Conservation (phyloP, 2,888 invertebrate species). For the Leptopilina drosophilae region DNA sequence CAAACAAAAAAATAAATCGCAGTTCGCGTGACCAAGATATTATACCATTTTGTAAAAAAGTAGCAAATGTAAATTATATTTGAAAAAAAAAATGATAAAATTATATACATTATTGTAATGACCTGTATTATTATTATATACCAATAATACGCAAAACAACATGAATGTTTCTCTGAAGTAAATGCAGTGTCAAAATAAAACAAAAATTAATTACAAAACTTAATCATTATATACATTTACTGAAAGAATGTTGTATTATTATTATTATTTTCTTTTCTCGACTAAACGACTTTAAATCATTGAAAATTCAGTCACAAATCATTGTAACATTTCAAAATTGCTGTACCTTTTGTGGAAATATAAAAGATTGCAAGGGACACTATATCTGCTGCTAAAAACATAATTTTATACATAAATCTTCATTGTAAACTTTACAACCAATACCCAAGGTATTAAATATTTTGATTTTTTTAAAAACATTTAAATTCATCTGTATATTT, state of each 20-base stretch:
- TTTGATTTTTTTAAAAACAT: too few species aligned
- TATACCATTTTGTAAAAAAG: neutral
- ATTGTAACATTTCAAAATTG: too few species aligned
- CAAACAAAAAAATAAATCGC: neutral
- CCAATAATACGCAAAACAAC: neutral
- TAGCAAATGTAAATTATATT: neutral
- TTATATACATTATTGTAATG: neutral
- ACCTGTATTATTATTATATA: neutral
- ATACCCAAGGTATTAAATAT: too few species aligned
- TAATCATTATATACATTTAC: neutral
- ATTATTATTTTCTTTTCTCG: too few species aligned
- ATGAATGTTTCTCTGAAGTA: neutral
- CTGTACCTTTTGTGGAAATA: too few species aligned
- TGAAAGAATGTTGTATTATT: neutral
- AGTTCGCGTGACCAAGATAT: conserved; percentile 5
- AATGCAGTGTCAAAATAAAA: neutral
- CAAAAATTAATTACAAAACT: neutral
- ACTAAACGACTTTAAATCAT: too few species aligned
- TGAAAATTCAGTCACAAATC: too few species aligned
- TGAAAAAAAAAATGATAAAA: neutral
- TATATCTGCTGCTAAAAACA: too few species aligned
- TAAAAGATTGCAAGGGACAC: too few species aligned
- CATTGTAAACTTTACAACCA: too few species aligned
- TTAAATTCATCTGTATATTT: neutral
- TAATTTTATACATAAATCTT: too few species aligned